Conservation (phyloP, 2,113 vertebrate genomes). For the Limnothrissa miodon region DNA sequence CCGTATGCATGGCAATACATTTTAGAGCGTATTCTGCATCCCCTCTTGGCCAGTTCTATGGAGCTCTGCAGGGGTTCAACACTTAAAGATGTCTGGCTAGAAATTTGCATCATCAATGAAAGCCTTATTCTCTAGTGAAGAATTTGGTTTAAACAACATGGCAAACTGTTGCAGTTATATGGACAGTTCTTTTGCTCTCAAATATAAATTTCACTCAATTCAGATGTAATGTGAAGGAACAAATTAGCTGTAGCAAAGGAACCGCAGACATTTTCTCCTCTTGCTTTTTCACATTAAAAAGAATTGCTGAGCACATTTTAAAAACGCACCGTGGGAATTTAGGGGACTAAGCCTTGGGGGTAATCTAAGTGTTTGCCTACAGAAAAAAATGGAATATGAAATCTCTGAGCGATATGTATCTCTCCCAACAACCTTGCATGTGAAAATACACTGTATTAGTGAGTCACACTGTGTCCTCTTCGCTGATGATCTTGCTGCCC, state of each 20-base stretch:
- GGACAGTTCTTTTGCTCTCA: no score
- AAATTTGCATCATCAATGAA: not conserved
- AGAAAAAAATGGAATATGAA: not conserved
- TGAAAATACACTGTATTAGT: not conserved
- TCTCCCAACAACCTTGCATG: not conserved
- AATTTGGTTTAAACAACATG: not conserved
- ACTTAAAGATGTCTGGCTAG: not conserved
- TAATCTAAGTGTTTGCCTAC: not conserved
- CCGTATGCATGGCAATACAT: not conserved
- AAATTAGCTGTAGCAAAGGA: not conserved
- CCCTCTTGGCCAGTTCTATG: not conserved
- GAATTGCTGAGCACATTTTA: no score
- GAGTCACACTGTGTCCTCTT: not conserved
- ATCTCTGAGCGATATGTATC: not conserved
- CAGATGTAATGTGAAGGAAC: no score
- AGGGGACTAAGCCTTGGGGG: not conserved
- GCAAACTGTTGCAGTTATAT: not conserved
- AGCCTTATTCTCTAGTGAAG: not conserved
- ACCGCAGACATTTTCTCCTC: not conserved
- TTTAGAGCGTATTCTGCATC: not conserved
- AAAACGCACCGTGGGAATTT: no score
- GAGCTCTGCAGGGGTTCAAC: not conserved
- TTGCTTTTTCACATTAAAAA: not conserved
- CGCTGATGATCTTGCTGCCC: not conserved
- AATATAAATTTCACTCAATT: no score